Percentiles rank a stretch among this genome's conserved stretches.
These are phyloP conservation scores for Sinella curviseta DNA, from an alignment of 1,140 invertebrate species.

Conservation along the genomic window DNA sequence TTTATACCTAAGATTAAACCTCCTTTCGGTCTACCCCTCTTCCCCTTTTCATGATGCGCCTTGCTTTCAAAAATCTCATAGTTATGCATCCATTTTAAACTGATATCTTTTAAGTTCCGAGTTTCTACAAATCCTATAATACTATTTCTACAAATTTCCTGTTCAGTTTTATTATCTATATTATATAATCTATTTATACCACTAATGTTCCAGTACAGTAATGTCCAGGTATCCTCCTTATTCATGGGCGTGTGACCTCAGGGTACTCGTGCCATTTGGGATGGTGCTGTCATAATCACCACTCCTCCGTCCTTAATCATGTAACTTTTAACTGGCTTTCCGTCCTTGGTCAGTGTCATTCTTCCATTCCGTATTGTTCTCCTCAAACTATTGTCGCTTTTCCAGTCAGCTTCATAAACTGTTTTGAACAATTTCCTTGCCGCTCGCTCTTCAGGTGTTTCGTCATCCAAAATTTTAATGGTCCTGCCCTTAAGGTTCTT, in stretches of 20 bases:
- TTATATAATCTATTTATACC: not conserved
- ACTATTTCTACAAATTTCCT: not conserved
- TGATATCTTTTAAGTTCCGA: not conserved
- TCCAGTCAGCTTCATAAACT: not conserved
- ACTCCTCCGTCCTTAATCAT: not conserved
- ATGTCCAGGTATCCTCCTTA: not conserved
- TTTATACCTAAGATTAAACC: not conserved
- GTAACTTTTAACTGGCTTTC: not conserved
- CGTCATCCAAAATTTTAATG: not conserved
- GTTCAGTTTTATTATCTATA: not conserved
- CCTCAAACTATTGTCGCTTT: not conserved
- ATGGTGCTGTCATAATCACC: not conserved
- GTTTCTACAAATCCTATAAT: not conserved
- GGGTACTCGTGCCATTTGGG: not conserved
- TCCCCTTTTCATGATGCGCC: not conserved
- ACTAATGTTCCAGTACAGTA: slow-evolving; percentile 1
- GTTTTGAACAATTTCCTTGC: not conserved
- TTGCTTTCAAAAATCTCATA: not conserved
- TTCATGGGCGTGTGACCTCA: not conserved
- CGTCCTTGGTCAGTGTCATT: not conserved
- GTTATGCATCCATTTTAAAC: not conserved
- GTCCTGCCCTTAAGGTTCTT: not conserved
- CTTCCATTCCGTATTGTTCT: not conserved
- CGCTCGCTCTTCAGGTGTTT: not conserved
- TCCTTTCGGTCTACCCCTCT: not conserved